Base-by-base conservation (phyloP, 1,140 invertebrate species). In the Oreohelix idahoensis region DNA sequence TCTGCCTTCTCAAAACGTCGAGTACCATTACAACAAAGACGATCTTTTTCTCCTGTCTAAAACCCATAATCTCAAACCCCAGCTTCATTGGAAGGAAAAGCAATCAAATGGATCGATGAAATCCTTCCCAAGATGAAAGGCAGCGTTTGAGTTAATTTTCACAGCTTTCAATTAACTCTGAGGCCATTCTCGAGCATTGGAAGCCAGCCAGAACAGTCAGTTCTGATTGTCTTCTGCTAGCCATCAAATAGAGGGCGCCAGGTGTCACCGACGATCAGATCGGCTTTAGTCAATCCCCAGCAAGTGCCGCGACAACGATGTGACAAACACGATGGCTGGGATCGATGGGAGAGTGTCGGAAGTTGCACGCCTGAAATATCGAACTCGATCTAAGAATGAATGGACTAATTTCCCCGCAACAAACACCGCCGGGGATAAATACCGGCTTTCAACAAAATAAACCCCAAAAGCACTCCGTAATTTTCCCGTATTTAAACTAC, bases 171-270 rank as follows among this genome's bases (percentile, higher is more conserved):
- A 73, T 73, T 73, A 73, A 73, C 71, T 73, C 71, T 39, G 38
- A 45, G 71, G 71, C 71, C 42, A 73, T 73, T 42, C 42, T 73
- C 36, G 10, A 73, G 71, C 32, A 42, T 26, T 26, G 38, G 71
- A 73, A 73, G 71, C 71, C 38, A 26, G 42, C 2, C 71, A n/a
- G 71, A 73, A 42, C 36, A 73, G 20, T 32, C 71, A 45, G 71
- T 73, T 45, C n/a, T 73, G 42, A 73, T 73, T 73, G 71, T 73
- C 71, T 39, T 73, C 71, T 73, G 71, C 71, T 45, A 29, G 71
- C 71, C 36, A 73, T 73, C 71, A 73, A 73, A 73, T 73, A 26
- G 71, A 73, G 71, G 71, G 71, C 71, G 71, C 71, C 71, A 73
- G 71, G 71, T 73, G 71, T 73, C 71, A 73, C 42, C 26, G 38